Evolutionary conservation across 2,797 vertebrate species (phyloP).

Genomic region (Bradypodion ventrale): DNA sequence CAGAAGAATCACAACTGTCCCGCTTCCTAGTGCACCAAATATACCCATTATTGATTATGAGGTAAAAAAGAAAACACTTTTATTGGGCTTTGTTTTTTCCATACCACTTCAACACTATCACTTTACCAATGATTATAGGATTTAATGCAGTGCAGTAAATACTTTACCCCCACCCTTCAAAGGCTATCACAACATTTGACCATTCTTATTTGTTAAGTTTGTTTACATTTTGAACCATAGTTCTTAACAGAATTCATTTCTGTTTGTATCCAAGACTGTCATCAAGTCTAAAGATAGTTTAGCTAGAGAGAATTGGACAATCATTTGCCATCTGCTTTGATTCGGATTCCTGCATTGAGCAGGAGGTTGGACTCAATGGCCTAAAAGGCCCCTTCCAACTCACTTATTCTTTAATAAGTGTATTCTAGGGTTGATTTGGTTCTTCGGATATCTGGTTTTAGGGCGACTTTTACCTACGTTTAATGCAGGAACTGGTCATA

Average conservation of each 20-base stretch:
- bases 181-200: neutral
- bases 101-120: neutral
- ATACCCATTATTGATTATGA: slow-evolving; percentile 98
- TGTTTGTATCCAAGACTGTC: neutral
- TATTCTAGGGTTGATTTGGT: neutral
- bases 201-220: neutral
- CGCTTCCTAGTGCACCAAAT: slow-evolving; percentile 91
- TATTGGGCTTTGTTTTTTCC: neutral
- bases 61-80: slow-evolving; percentile 67
- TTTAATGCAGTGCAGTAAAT: neutral
- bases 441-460: neutral
- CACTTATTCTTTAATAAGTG: too few species aligned
- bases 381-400: too few species aligned
- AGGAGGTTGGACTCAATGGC: too few species aligned
- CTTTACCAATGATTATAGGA: neutral
- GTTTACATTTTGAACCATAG: neutral
- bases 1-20: slow-evolving; percentile 93
- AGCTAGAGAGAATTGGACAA: too few species aligned
- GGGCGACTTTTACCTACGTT: neutral
- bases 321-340: too few species aligned
- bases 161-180: neutral
- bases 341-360: too few species aligned
- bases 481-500: neutral
- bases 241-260: neutral
- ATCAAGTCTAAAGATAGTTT: neutral